Evolutionary conservation across 37 sponge, comb jelly and placozoan species (phyloP).

Genomic region (Halisarca cf. caerulea): DNA sequence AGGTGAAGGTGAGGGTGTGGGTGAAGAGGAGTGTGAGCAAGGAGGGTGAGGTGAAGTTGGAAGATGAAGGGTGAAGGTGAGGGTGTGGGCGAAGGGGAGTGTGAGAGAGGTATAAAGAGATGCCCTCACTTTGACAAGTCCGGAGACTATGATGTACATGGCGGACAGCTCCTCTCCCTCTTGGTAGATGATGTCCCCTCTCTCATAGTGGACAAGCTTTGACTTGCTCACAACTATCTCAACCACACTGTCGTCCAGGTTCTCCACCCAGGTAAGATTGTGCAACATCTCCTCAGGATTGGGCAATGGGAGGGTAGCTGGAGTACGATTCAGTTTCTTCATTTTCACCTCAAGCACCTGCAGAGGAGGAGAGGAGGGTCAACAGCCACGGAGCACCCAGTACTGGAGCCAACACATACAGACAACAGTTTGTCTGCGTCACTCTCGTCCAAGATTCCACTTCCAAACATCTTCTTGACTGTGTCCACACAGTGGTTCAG

Average conservation of each 20-base stretch:
- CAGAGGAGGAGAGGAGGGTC: too few relatives aligned
- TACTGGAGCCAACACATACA: not conserved
- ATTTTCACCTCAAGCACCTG: conserved; percentile 79
- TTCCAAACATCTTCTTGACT: conserved; percentile 48
- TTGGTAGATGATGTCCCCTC: conserved; percentile 55
- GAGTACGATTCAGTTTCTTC: conserved; percentile 71
- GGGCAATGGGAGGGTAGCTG: conserved; percentile 53
- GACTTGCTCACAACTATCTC: conserved; percentile 40
- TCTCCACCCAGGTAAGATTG: conserved; percentile 77
- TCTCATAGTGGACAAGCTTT: conserved; percentile 48
- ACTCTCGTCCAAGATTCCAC: conserved; percentile 76
- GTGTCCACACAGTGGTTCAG: conserved; percentile 77
- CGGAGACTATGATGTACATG: conserved; percentile 78
- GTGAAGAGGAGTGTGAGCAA: too few relatives aligned
- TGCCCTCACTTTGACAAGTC: conserved; percentile 77
- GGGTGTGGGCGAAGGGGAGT: too few relatives aligned
- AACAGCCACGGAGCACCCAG: too few relatives aligned
- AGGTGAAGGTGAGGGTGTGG: too few relatives aligned
- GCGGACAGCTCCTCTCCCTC: conserved; percentile 48
- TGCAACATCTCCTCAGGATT: conserved; percentile 58
- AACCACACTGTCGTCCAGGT: conserved; percentile 43
- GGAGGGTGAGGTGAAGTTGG: too few relatives aligned
- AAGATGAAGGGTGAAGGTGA: too few relatives aligned
- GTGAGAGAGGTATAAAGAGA: too few relatives aligned
- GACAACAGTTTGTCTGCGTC: conserved; percentile 67